These are phyloP conservation scores for Cyphomyrus plagiostoma DNA, from an alignment of 2,113 vertebrate genomes.

Conservation along the genomic window DNA sequence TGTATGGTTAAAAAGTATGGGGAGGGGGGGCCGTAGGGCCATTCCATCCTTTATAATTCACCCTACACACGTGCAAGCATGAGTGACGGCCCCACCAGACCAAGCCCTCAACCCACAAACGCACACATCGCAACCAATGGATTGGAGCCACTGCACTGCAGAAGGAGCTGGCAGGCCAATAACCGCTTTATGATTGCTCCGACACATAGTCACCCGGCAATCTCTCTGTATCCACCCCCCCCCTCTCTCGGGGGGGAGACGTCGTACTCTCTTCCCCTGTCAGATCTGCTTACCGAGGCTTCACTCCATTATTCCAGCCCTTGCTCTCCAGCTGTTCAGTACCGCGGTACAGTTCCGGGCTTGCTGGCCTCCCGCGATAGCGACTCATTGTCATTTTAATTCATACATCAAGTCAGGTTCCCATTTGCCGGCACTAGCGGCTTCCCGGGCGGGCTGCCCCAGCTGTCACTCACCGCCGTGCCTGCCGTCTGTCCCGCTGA, in stretches of 20 bases:
- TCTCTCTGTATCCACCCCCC: neutral
- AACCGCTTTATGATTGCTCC: neutral
- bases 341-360: neutral
- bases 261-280: neutral
- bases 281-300: conserved; percentile 3
- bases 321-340: conserved; percentile 13
- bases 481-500: neutral
- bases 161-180: neutral
- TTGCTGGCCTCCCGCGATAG: conserved; percentile 10
- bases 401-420: conserved; percentile 10
- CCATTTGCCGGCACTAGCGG: neutral
- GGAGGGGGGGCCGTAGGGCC: neutral
- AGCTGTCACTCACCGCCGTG: neutral
- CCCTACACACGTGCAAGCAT: neutral
- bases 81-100: neutral
- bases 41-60: neutral
- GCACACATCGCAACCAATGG: neutral
- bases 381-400: conserved; percentile 19
- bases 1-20: neutral
- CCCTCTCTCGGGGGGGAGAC: neutral
- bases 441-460: neutral
- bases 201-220: neutral
- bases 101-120: neutral
- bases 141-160: neutral
- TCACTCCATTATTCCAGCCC: conserved; percentile 9